Base-by-base conservation (phyloP, 1,140 invertebrate genomes). In the Lineus longissimus region DNA sequence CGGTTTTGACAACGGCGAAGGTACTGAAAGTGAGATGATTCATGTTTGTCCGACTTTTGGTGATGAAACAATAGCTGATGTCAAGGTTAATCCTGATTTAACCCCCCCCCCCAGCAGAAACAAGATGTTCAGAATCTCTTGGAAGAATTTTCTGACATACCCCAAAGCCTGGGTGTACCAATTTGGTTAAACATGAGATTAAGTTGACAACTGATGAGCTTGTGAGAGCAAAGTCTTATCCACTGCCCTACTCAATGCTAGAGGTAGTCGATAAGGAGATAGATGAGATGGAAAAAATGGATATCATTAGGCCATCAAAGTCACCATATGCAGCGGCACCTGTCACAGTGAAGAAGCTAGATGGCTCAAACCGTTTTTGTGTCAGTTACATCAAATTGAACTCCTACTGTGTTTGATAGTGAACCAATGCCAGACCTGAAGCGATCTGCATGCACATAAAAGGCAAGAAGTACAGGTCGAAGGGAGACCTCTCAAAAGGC, bases 301-400 rank as follows among this genome's bases (percentile, higher is more conserved):
- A 76, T 27, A 70, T 81, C 25, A 80, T 83, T 45, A 62, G 69
- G 59, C 72, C 71, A 43, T 74, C 78, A 54, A 66, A 62, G 64
- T 78, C 73, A 17, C 76, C 83, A 29, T 86, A 83, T 82, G 82
- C 77, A 13, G 79, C 83, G 11, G 82, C 84, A 2, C 64, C 86
- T 19, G 84, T 86, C 0, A 74, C 79, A 13, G 79, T 85, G 0
- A 51, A 73, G 11, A 86, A 86, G 61, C 54, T 73, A 0, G 70
- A 85, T 70, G 82, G 80, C 13, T 64, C 71, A 25, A 67, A 82
- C 33, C 62, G 84, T 31, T 73, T 86, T 31, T 84, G 84, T 70
- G 79, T 73, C 2, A 84, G 86, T 73, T 86, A 81, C 73, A 82
- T 70, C 51, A 63, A 54, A 43, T 31, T 70, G 15, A 75, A 72